Conservation (phyloP, 37 sponge, comb jelly and placozoan genomes). For the Petrosia ficiformis region DNA sequence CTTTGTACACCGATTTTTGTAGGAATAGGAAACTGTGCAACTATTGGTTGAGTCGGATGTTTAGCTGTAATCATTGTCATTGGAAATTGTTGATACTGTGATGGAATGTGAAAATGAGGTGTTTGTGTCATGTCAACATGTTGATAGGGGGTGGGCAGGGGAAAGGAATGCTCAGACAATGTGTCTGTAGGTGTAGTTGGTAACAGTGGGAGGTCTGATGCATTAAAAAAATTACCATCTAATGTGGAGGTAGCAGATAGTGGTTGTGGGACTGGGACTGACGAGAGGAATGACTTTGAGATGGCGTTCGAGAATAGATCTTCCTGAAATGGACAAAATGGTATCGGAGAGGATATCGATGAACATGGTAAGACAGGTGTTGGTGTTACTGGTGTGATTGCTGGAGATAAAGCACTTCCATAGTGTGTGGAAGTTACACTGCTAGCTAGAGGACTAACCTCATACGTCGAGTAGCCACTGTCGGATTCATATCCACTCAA, state of each 20-base stretch:
- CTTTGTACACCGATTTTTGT: not conserved
- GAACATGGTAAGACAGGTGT: not conserved
- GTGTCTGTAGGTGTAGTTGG: not conserved
- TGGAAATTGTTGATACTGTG: not conserved
- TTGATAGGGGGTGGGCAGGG: no score
- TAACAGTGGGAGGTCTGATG: no score
- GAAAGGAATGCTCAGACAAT: not conserved
- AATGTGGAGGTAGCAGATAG: not conserved
- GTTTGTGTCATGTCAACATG: no score
- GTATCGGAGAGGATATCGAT: slow-evolving; percentile 2
- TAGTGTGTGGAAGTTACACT: not conserved
- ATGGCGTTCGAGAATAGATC: not conserved
- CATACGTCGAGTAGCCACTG: slow-evolving; percentile 57
- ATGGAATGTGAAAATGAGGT: not conserved
- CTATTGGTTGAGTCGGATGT: slow-evolving; percentile 18
- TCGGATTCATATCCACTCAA: slow-evolving; percentile 55
- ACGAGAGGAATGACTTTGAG: not conserved
- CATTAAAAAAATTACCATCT: not conserved
- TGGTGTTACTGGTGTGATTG: slow-evolving; percentile 19
- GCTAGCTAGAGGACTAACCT: slow-evolving; percentile 51
- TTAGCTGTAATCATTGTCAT: no score
- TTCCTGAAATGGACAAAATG: not conserved
- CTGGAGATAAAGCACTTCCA: slow-evolving; percentile 13
- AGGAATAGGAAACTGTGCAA: slow-evolving; percentile 5
- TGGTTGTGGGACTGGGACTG: not conserved